These are phyloP conservation scores for Trichonephila clavipes DNA, from an alignment of 1,140 invertebrate genomes.

Conservation along the genomic window DNA sequence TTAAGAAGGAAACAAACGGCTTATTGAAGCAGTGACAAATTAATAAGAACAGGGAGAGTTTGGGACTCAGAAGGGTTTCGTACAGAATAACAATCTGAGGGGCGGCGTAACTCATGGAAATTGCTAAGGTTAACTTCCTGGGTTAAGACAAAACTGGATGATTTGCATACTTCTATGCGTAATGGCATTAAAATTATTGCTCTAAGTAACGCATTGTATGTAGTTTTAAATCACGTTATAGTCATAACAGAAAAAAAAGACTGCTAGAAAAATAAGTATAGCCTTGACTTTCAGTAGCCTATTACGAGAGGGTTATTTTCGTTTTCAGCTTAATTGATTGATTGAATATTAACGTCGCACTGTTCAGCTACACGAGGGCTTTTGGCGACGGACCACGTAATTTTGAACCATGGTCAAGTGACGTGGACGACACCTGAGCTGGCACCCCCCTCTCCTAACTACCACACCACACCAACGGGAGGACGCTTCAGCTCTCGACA, in stretches of 20 bases:
- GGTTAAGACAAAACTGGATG: neutral
- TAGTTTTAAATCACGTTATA: neutral
- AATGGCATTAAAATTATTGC: conserved; percentile 49
- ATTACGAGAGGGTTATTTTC: neutral
- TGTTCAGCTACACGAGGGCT: too few species aligned
- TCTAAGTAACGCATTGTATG: conserved; percentile 15
- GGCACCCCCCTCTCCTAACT: too few species aligned
- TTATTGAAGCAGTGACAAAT: neutral
- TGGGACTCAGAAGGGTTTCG: neutral
- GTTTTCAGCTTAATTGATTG: neutral
- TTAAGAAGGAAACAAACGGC: neutral
- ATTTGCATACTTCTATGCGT: neutral
- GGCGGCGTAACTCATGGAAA: conserved; percentile 30
- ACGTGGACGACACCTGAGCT: too few species aligned
- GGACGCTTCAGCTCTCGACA: too few species aligned
- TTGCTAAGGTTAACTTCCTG: conserved; percentile 31
- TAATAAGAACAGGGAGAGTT: neutral
- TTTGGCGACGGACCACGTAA: too few species aligned
- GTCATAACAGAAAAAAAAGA: neutral
- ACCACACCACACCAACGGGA: too few species aligned
- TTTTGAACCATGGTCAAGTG: too few species aligned
- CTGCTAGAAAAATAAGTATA: neutral
- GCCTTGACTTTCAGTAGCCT: neutral
- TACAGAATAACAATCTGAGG: neutral
- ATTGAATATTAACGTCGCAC: too few species aligned